Percentiles rank a stretch among this genome's conserved stretches.
Conservation (phyloP, 2,888 invertebrate genomes). For the Carpatolechia fugitivella region DNA sequence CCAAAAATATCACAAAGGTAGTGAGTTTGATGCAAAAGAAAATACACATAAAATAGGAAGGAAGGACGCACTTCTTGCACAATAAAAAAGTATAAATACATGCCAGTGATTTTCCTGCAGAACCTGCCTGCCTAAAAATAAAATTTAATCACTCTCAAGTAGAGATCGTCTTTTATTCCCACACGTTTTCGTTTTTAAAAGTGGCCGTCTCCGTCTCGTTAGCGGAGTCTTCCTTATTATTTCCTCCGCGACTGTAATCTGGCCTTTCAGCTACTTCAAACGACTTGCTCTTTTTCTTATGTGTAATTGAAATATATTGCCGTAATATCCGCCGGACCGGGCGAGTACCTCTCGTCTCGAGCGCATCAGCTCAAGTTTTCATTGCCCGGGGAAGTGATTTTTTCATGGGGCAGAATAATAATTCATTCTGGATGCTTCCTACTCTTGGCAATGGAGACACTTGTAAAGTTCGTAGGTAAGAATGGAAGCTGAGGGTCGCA, state of each 20-base stretch:
- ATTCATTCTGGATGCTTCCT: constrained; percentile 60
- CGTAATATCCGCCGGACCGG: constrained; percentile 76
- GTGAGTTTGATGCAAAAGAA: no score
- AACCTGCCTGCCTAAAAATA: constrained; percentile 9
- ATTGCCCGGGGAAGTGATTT: constrained; percentile 74
- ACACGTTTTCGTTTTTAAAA: constrained; percentile 65
- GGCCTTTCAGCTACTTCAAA: constrained; percentile 77
- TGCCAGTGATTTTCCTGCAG: no score
- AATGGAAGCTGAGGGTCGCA: constrained; percentile 38
- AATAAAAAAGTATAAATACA: no score
- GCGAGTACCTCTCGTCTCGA: constrained; percentile 65
- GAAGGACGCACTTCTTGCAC: no score
- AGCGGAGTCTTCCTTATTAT: constrained; percentile 71
- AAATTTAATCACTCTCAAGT: constrained; percentile 50
- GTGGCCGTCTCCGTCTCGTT: constrained; percentile 66
- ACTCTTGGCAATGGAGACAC: constrained; percentile 48
- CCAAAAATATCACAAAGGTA: no score
- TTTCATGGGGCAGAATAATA: constrained; percentile 71
- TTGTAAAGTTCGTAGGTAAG: constrained; percentile 52
- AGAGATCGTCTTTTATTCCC: constrained; percentile 46
- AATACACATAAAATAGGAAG: no score
- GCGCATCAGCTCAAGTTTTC: constrained; percentile 75
- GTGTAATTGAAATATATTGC: constrained; percentile 80
- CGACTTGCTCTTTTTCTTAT: constrained; percentile 79
- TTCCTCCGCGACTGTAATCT: constrained; percentile 72